Percentiles rank a stretch among this genome's conserved stretches.
phyloP scores from a whole-genome alignment of 2,797 vertebrate species.

The Thunnus albacares region DNA sequence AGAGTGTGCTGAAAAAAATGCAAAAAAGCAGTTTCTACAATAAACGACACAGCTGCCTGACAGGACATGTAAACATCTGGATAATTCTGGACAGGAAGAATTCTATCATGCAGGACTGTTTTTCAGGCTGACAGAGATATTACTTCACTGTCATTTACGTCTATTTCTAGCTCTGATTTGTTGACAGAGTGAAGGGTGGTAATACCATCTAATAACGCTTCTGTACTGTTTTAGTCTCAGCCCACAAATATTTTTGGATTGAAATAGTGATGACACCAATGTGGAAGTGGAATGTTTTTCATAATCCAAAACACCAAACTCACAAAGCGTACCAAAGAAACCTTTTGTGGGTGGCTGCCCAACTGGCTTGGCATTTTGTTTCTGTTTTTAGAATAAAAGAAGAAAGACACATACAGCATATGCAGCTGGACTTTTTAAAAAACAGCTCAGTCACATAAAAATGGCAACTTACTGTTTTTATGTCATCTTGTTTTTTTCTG shows the following conservation, averaged over 20 bases:
- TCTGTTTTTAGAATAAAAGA: neutral
- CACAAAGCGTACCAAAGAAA: neutral
- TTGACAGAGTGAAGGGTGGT: neutral
- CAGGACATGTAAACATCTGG: slow-evolving; percentile 20
- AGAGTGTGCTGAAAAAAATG: neutral
- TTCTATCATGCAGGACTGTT: neutral
- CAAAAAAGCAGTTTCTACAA: neutral
- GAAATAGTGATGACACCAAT: neutral
- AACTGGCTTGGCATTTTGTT: neutral
- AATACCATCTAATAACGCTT: neutral
- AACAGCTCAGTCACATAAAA: slow-evolving; percentile 1
- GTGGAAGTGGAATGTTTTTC: neutral
- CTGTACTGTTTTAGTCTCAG: neutral
- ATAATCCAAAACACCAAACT: neutral
- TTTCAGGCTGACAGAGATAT: neutral
- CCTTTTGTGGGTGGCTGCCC: neutral
- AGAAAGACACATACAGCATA: neutral
- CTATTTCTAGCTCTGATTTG: neutral
- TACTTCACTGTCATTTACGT: neutral
- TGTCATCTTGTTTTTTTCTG: slow-evolving; percentile 10
- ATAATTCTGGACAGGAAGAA: slow-evolving; percentile 4
- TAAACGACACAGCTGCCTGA: neutral
- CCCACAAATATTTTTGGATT: neutral
- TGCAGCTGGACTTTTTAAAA: neutral
- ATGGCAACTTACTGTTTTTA: slow-evolving; percentile 14